Percentiles rank a stretch among this genome's conserved stretches.
These are phyloP conservation scores for Odontophorus gujanensis DNA, from an alignment of 2,113 vertebrate species.

Conservation along the genomic window DNA sequence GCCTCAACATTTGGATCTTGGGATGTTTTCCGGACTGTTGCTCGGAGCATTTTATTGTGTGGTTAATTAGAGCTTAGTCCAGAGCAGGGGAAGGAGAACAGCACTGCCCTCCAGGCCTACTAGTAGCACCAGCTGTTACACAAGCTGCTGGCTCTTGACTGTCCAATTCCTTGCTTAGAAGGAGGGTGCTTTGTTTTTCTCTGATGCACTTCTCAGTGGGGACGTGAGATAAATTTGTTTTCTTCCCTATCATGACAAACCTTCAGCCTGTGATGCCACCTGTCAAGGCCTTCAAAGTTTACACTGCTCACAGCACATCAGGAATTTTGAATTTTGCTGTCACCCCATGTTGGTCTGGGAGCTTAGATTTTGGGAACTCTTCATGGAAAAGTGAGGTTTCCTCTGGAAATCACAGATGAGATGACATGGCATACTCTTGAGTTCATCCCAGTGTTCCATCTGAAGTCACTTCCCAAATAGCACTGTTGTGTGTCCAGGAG, in stretches of 20 bases:
- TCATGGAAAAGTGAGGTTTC: not conserved
- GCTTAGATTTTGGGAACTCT: not conserved
- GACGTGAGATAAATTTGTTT: not conserved
- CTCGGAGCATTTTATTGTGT: slow-evolving; percentile 10
- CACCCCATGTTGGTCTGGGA: not conserved
- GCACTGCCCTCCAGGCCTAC: slow-evolving; percentile 42
- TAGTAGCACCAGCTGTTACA: slow-evolving; percentile 54
- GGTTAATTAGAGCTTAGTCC: slow-evolving; percentile 26
- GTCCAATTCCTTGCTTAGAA: not conserved
- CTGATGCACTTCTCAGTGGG: not conserved
- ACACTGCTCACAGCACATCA: not conserved
- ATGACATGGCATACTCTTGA: not conserved
- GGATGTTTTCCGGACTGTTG: slow-evolving; percentile 30
- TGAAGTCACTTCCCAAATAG: not conserved
- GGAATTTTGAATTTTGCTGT: not conserved
- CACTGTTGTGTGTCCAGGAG: not conserved
- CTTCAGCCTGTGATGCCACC: not conserved
- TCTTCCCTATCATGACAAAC: not conserved
- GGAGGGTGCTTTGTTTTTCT: not conserved
- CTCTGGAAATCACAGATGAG: not conserved
- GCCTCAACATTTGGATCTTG: slow-evolving; percentile 9
- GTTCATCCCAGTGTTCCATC: not conserved
- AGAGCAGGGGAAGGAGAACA: not conserved
- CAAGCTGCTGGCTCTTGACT: slow-evolving; percentile 58
- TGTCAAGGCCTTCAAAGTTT: not conserved